Evolutionary conservation across 92 coral and sea anemone species (phyloP).

Genomic region (Palythoa caribaeorum): DNA sequence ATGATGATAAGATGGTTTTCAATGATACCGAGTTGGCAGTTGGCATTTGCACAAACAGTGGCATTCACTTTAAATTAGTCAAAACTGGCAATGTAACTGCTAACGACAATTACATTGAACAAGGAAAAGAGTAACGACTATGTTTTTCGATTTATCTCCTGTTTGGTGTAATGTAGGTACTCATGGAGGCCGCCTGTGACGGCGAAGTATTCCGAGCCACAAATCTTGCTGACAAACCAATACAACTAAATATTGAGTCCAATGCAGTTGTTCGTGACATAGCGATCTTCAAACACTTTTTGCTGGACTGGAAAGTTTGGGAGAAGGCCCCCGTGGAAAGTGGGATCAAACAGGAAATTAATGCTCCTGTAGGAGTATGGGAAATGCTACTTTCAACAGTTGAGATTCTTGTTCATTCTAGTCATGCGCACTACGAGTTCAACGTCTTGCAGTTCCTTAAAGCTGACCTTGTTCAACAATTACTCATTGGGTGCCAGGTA

Average conservation of each 20-base stretch:
- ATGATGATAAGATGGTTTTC: too few species aligned
- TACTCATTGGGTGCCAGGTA: conserved; percentile 99
- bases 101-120: too few species aligned
- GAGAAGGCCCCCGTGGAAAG: conserved; percentile 62
- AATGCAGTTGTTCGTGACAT: conserved; percentile 92
- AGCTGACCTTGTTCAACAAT: conserved; percentile 90
- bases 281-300: conserved; percentile 89
- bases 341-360: not conserved
- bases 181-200: conserved; percentile 94
- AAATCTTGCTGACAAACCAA: conserved; percentile 86
- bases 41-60: too few species aligned
- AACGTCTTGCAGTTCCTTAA: conserved; percentile 92
- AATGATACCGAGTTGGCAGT: too few species aligned
- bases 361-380: conserved; percentile 74
- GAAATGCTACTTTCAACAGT: conserved; percentile 93
- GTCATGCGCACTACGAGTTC: conserved; percentile 89
- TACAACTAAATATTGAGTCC: conserved; percentile 93
- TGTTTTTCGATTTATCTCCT: not conserved
- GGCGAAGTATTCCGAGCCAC: conserved; percentile 96
- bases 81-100: too few species aligned
- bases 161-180: conserved; percentile 60
- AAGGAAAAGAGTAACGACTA: too few species aligned
- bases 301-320: conserved; percentile 97
- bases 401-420: conserved; percentile 89
- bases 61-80: too few species aligned